These are phyloP conservation scores for Bothrops jararaca DNA, from an alignment of 2,113 vertebrate species.

Conservation along the genomic window DNA sequence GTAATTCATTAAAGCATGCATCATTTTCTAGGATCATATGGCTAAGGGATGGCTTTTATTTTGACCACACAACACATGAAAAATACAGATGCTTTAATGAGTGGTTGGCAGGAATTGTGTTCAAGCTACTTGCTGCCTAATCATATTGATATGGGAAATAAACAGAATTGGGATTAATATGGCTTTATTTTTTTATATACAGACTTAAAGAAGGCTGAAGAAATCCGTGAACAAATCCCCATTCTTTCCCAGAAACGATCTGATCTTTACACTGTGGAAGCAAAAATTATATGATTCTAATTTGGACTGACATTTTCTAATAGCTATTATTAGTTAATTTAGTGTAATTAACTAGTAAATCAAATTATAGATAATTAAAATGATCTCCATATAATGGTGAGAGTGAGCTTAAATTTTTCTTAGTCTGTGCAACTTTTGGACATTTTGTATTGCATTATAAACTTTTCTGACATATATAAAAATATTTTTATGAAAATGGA, in stretches of 20 bases:
- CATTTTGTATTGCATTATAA: neutral
- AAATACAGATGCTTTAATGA: neutral
- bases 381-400: neutral
- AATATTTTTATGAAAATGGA: neutral
- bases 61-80: neutral
- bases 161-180: neutral
- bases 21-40: neutral
- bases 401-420: neutral
- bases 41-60: neutral
- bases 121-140: neutral
- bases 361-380: neutral
- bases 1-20: neutral
- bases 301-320: neutral
- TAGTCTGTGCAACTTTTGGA: neutral
- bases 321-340: neutral
- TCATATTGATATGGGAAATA: neutral
- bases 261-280: constrained; percentile 82
- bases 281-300: constrained; percentile 58
- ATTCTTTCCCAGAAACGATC: constrained; percentile 82
- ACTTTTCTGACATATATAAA: neutral
- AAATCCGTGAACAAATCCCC: constrained; percentile 91
- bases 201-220: constrained; percentile 89
- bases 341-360: neutral
- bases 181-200: constrained; percentile 31
- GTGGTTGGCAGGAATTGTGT: neutral